phyloP scores from a whole-genome alignment of 2,888 invertebrate species.

The Zelleria hepariella region DNA sequence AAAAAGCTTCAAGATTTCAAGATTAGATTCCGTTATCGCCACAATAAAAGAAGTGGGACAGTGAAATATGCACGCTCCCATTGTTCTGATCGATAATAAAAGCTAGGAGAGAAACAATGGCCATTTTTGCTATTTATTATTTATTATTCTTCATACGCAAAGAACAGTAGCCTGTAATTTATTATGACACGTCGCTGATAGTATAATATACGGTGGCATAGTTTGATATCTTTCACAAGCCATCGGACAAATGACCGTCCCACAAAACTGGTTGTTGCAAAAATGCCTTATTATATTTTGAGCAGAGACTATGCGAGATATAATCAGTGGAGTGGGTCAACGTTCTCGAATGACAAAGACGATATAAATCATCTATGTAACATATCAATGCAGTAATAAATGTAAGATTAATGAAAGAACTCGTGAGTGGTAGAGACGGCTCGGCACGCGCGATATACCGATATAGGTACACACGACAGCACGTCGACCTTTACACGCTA shows the following conservation, averaged over 20 bases:
- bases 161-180: conserved; percentile 21
- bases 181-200: conserved; percentile 17
- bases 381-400: conserved; percentile 45
- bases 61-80: not conserved
- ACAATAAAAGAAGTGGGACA: not conserved
- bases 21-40: conserved; percentile 1
- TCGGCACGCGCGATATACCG: conserved; percentile 21
- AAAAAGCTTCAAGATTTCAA: not conserved
- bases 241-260: conserved; percentile 26
- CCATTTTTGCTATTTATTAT: conserved; percentile 1
- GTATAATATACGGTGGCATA: conserved; percentile 24
- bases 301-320: conserved; percentile 24
- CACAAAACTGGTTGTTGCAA: conserved; percentile 21
- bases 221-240: conserved; percentile 25
- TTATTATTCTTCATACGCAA: not conserved
- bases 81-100: not conserved
- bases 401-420: conserved; percentile 38
- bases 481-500: too few relatives aligned
- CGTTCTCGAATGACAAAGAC: conserved; percentile 41
- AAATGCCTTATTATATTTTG: conserved; percentile 7
- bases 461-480: too few relatives aligned
- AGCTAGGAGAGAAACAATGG: not conserved
- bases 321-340: conserved; percentile 39
- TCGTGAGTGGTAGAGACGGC: conserved; percentile 29
- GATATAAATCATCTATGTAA: conserved; percentile 54